Base-by-base conservation (phyloP, 2,797 vertebrate genomes). In the Pagetopsis macropterus region DNA sequence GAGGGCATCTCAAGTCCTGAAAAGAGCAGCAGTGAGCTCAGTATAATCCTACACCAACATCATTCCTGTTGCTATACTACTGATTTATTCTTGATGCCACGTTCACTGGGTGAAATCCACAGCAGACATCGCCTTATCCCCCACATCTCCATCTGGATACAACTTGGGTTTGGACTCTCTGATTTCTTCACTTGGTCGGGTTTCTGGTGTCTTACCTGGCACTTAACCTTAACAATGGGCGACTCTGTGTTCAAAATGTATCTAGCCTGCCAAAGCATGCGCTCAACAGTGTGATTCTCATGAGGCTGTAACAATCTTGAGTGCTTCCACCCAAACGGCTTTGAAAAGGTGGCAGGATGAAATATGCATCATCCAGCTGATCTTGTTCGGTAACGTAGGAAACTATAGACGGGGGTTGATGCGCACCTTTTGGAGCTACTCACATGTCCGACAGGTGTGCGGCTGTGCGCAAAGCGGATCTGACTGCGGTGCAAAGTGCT, bases 401-500 rank as follows among this genome's bases (percentile, higher is more conserved):
- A 87, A 88, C 88, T 90, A 65, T 59, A 60, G 59, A 23, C 76
- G 75, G 71, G 72, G 85, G 84, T 81, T 59, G 83, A 78, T 74
- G 83, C 76, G 46, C 80, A 77, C 81, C 85, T 70, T 59, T 71
- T 50, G 85, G 84, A 84, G 74, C 77, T 14, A 0, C 87, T 71
- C 75, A 21, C 65, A 41, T 91, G 87, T 85, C 88, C 85, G 88
- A 90, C 93, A 93, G 90, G 90, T 92, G 92, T 79, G 87, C 78
- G 76, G 74, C 75, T 79, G 76, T 76, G 83, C 71, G 81, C 84
- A 61, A 78, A 78, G 73, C 67, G 70, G 81, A 69, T 63, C 61
- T 4, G 67, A 72, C 78, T 69, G 65, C 79, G 51, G 69, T 70
- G 69, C 87, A 67, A 72, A 81, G 81, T 78, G 74, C 49, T 75